Percentiles rank a stretch among this genome's conserved stretches.
Conservation (phyloP, 2,888 invertebrate species). For the Ganaspis brasiliensis region DNA sequence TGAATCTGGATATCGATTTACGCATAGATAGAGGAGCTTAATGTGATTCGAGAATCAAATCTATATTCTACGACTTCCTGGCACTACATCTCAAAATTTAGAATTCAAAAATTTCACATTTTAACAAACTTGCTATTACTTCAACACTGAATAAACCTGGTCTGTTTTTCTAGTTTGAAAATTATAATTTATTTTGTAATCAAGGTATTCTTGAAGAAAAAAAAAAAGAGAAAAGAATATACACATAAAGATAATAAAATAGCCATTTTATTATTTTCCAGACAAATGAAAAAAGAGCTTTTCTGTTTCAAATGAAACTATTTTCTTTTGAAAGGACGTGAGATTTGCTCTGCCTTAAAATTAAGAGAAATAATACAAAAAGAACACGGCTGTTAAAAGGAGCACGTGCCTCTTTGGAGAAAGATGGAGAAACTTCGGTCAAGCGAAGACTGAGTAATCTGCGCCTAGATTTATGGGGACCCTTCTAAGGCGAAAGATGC, state of each 20-base stretch:
- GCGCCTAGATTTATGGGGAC: slow-evolving; percentile 57
- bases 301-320: slow-evolving; percentile 9
- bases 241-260: too few relatives aligned
- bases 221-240: too few relatives aligned
- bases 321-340: neutral
- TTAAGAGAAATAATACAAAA: slow-evolving; percentile 25
- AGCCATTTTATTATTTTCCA: too few relatives aligned
- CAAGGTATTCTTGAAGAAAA: too few relatives aligned
- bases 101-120: too few relatives aligned
- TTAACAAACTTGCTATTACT: too few relatives aligned
- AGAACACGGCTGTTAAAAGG: slow-evolving; percentile 18
- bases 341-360: slow-evolving; percentile 15
- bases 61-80: neutral
- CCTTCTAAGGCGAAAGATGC: slow-evolving; percentile 56
- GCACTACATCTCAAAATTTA: neutral
- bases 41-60: neutral
- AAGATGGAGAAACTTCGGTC: slow-evolving; percentile 55
- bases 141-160: too few relatives aligned
- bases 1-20: neutral
- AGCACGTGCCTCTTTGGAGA: slow-evolving; percentile 44
- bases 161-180: too few relatives aligned
- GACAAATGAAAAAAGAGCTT: too few relatives aligned
- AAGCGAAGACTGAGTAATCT: slow-evolving; percentile 58
- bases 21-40: slow-evolving; percentile 9
- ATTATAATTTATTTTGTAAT: too few relatives aligned